A percentile compares a stretch with the other conserved stretches of the same genome.
phyloP scores from a whole-genome alignment of 2,797 vertebrate species.

The Coccyzus lansbergi region DNA sequence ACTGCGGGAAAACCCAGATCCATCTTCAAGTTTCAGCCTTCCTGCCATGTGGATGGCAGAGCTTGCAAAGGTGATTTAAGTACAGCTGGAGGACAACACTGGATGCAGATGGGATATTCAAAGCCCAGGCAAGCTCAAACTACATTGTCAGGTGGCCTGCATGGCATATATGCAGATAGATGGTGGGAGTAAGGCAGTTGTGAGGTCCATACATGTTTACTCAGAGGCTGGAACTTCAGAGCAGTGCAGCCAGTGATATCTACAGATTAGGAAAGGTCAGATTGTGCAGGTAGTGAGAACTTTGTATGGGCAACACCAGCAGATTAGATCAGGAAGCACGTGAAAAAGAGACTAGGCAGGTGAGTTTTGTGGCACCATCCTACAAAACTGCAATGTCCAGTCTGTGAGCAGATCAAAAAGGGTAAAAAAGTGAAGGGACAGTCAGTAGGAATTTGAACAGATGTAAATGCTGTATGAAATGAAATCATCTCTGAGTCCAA shows the following conservation, averaged over 20 bases:
- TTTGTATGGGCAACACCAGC: background rate
- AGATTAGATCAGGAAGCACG: background rate
- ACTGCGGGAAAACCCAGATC: background rate
- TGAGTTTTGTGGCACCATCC: background rate
- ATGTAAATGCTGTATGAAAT: background rate
- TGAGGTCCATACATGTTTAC: accelerated
- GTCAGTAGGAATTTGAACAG: background rate
- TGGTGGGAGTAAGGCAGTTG: background rate
- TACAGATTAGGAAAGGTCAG: conserved; percentile 79
- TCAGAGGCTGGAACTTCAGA: background rate
- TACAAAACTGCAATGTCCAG: background rate
- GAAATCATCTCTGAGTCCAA: background rate
- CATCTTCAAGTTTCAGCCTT: background rate
- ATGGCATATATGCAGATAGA: background rate
- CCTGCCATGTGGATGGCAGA: background rate
- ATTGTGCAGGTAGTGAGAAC: conserved; percentile 79
- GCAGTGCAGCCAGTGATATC: background rate
- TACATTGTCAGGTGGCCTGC: background rate
- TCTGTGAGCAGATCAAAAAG: background rate
- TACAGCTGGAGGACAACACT: background rate
- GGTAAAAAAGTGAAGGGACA: background rate
- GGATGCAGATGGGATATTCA: background rate
- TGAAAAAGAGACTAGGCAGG: background rate
- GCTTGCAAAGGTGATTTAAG: background rate
- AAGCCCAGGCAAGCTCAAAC: background rate